Percentiles rank a stretch among this genome's conserved stretches.
Evolutionary conservation across 2,888 invertebrate genomes (phyloP).

Genomic region (Drosophila peninsularis): DNA sequence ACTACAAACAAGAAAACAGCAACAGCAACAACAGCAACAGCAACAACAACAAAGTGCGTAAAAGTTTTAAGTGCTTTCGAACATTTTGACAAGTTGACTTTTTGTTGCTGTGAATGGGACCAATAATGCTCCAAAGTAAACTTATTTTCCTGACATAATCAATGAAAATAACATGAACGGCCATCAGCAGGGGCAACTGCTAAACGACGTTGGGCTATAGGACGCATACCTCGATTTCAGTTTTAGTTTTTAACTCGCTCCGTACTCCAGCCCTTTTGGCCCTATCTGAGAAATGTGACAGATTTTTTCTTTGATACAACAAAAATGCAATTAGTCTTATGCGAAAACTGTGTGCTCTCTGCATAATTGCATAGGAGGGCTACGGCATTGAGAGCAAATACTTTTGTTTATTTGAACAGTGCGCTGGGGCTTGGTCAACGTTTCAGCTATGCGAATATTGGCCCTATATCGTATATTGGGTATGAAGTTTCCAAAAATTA

Average conservation of each 20-base stretch:
- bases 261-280: slow-evolving; percentile 5
- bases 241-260: slow-evolving; percentile 19
- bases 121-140: slow-evolving; percentile 71
- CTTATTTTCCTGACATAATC: slow-evolving; percentile 70
- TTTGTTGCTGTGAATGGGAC: slow-evolving; percentile 65
- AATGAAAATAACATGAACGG: slow-evolving; percentile 62
- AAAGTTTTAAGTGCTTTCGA: slow-evolving; percentile 77
- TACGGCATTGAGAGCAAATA: neutral
- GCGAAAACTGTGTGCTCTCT: neutral
- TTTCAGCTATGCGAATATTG: neutral
- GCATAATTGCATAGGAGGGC: neutral
- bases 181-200: slow-evolving; percentile 30
- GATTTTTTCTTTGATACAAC: slow-evolving; percentile 4
- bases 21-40: slow-evolving; percentile 33
- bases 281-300: slow-evolving; percentile 12
- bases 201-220: neutral
- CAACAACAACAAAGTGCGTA: slow-evolving; percentile 43
- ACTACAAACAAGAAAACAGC: slow-evolving; percentile 58
- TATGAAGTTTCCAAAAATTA: neutral
- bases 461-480: neutral
- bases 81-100: slow-evolving; percentile 77
- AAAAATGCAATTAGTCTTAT: slow-evolving; percentile 7
- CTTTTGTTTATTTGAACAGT: neutral
- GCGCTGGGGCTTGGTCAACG: too few species aligned
- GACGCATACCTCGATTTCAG: neutral